A percentile compares a stretch with the other conserved stretches of the same genome.
Evolutionary conservation across 1,140 invertebrate genomes (phyloP).

Genomic region (Zeugodacus cucurbitae): DNA sequence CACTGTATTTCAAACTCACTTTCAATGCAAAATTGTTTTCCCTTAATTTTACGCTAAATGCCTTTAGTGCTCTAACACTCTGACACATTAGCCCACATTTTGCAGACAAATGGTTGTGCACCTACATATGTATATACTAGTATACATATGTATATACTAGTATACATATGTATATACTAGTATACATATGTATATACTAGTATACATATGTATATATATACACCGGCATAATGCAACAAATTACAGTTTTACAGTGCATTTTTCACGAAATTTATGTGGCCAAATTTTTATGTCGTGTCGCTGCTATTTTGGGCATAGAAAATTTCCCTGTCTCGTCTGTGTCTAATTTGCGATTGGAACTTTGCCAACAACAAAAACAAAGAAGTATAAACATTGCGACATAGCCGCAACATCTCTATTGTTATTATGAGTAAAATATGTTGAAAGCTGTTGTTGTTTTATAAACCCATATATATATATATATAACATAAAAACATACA

Average conservation of each 20-base stretch:
- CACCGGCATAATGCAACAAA: background rate
- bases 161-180: background rate
- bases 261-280: background rate
- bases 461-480: no score
- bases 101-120: background rate
- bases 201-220: background rate
- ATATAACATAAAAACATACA: no score
- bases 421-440: background rate
- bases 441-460: background rate
- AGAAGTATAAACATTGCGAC: background rate
- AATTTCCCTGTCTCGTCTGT: constrained; percentile 9
- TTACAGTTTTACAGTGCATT: background rate
- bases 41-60: background rate
- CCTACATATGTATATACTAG: background rate
- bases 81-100: background rate
- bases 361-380: background rate
- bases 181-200: no score
- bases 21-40: background rate
- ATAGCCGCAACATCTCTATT: background rate
- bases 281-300: background rate
- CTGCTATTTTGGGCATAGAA: background rate
- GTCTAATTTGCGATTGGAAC: constrained; percentile 7
- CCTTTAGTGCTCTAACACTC: background rate
- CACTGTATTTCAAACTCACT: background rate
- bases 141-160: background rate